Evolutionary conservation across 1,140 invertebrate species (phyloP).

Genomic region (Lucilia sericata): DNA sequence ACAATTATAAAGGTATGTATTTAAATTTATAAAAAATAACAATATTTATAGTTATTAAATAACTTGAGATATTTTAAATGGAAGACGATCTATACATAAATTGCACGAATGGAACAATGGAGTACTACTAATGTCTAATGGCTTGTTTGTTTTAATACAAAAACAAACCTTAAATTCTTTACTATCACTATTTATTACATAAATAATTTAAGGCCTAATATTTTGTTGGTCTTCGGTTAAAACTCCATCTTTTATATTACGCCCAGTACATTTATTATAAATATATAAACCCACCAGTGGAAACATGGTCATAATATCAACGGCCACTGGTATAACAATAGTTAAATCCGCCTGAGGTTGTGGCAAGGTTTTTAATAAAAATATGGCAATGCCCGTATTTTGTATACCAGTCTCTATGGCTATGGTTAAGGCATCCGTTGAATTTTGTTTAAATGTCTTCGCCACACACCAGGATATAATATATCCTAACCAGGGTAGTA

Average conservation of each 20-base stretch:
- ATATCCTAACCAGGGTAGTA: slow-evolving; percentile 90
- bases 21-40: not conserved
- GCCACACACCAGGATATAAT: slow-evolving; percentile 76
- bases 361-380: slow-evolving; percentile 78
- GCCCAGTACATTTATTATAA: slow-evolving; percentile 59
- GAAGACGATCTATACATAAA: too few species aligned
- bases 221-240: not conserved
- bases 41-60: slow-evolving; percentile 34
- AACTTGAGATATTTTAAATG: not conserved
- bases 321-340: slow-evolving; percentile 86
- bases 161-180: too few species aligned
- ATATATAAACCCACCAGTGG: slow-evolving; percentile 77
- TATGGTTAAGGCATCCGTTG: slow-evolving; percentile 81
- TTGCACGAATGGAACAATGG: too few species aligned
- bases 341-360: slow-evolving; percentile 83
- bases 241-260: slow-evolving; percentile 34
- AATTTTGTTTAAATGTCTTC: slow-evolving; percentile 72
- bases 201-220: not conserved
- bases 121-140: too few species aligned
- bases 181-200: too few species aligned
- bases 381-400: slow-evolving; percentile 92
- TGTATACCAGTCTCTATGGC: slow-evolving; percentile 92
- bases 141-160: too few species aligned
- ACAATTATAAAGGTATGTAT: not conserved
- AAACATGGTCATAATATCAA: slow-evolving; percentile 93